Conservation (phyloP, 2,888 invertebrate species). For the Drosophila phalerata region DNA sequence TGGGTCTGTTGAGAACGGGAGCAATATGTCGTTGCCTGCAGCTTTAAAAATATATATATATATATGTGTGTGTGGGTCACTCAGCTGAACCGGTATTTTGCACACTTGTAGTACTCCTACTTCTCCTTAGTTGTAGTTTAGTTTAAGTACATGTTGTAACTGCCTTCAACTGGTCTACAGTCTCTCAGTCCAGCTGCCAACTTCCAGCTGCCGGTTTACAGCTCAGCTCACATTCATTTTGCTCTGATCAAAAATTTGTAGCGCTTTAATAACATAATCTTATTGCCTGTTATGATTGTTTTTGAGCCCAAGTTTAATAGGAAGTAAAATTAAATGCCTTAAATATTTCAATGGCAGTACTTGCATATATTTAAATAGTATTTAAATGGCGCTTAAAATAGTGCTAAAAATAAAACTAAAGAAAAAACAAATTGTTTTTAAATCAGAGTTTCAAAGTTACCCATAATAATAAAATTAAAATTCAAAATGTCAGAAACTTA, state of each 20-base stretch:
- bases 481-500: too few species aligned
- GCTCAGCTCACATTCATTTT: constrained; percentile 28
- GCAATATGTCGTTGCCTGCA: constrained; percentile 59
- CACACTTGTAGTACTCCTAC: constrained; percentile 22
- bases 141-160: constrained; percentile 64
- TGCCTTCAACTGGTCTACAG: constrained; percentile 26
- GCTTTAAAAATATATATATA: constrained; percentile 15
- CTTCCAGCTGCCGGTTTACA: constrained; percentile 30
- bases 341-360: background rate
- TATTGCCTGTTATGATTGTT: constrained; percentile 8
- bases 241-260: constrained; percentile 28
- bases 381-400: too few species aligned
- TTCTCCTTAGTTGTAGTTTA: constrained; percentile 25
- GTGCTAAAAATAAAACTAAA: too few species aligned
- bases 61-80: constrained; percentile 33
- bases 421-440: too few species aligned
- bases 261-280: constrained; percentile 11
- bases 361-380: too few species aligned
- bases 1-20: constrained; percentile 64
- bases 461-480: too few species aligned
- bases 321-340: background rate
- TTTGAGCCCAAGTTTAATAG: background rate
- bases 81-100: constrained; percentile 65
- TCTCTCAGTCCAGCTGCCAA: constrained; percentile 3
- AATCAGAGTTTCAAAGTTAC: too few species aligned